phyloP scores from a whole-genome alignment of 2,797 vertebrate species.

The Perodicticus potto region DNA sequence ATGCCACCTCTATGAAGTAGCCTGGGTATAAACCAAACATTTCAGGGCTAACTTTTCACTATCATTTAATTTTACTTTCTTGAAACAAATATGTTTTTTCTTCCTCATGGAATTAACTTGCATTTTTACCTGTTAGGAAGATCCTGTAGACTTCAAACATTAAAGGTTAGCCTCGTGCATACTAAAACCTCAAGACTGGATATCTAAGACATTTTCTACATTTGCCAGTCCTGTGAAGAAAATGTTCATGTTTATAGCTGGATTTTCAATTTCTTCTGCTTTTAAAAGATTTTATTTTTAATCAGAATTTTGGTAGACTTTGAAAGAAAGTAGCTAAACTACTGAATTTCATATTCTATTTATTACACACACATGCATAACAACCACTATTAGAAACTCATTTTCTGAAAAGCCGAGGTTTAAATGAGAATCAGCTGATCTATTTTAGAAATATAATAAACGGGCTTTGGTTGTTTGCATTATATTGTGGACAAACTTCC shows the following conservation, averaged over 20 bases:
- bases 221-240: constrained; percentile 81
- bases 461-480: background rate
- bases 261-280: constrained; percentile 75
- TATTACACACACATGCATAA: constrained; percentile 42
- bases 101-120: constrained; percentile 79
- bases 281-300: constrained; percentile 51
- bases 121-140: constrained; percentile 83
- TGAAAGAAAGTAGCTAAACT: constrained; percentile 62
- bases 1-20: constrained; percentile 68
- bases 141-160: constrained; percentile 75
- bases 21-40: constrained; percentile 77
- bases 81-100: constrained; percentile 76
- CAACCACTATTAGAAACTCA: constrained; percentile 19
- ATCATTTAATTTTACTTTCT: constrained; percentile 79
- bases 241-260: constrained; percentile 81
- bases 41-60: constrained; percentile 75
- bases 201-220: constrained; percentile 84
- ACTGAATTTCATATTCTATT: constrained; percentile 65
- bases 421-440: background rate
- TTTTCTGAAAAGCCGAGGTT: constrained; percentile 45
- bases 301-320: constrained; percentile 60
- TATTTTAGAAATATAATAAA: constrained; percentile 31
- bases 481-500: background rate
- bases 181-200: constrained; percentile 84
- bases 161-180: constrained; percentile 85